Evolutionary conservation across 2,888 invertebrate genomes (phyloP).

Genomic region (Cyclophora albipunctata): DNA sequence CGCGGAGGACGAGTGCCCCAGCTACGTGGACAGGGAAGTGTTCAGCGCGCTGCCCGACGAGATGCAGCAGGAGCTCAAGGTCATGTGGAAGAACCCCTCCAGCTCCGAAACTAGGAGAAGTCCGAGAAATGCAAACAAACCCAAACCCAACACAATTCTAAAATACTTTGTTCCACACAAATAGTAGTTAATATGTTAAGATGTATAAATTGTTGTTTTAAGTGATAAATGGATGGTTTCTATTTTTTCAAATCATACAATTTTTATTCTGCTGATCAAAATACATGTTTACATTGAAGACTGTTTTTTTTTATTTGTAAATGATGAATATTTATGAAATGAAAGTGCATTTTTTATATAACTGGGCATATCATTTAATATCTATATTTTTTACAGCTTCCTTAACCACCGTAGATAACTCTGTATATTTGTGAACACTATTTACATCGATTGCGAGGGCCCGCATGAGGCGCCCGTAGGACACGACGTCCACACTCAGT

Average conservation of each 20-base stretch:
- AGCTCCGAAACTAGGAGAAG: conserved; percentile 54
- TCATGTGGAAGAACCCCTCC: conserved; percentile 77
- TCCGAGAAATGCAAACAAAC: conserved; percentile 69
- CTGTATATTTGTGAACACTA: conserved; percentile 75
- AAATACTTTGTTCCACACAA: conserved; percentile 82
- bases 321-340: conserved; percentile 9
- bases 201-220: conserved; percentile 69
- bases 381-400: conserved; percentile 76
- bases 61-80: conserved; percentile 82
- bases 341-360: conserved; percentile 37
- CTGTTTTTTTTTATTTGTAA: conserved; percentile 31
- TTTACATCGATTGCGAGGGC: conserved; percentile 71
- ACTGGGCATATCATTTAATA: conserved; percentile 70
- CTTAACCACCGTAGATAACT: conserved; percentile 77
- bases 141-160: conserved; percentile 78
- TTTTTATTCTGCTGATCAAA: conserved; percentile 73
- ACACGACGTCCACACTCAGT: conserved; percentile 88
- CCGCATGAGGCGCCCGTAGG: conserved; percentile 79
- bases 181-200: conserved; percentile 66
- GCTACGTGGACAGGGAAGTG: conserved; percentile 80
- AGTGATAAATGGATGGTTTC: conserved; percentile 74
- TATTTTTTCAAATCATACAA: conserved; percentile 75
- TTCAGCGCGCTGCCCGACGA: conserved; percentile 82
- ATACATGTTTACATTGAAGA: conserved; percentile 72
- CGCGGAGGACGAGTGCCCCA: conserved; percentile 74